Percentiles rank a stretch among this genome's conserved stretches.
Conservation (phyloP, 2,888 invertebrate genomes). For the Epirrita christyi region DNA sequence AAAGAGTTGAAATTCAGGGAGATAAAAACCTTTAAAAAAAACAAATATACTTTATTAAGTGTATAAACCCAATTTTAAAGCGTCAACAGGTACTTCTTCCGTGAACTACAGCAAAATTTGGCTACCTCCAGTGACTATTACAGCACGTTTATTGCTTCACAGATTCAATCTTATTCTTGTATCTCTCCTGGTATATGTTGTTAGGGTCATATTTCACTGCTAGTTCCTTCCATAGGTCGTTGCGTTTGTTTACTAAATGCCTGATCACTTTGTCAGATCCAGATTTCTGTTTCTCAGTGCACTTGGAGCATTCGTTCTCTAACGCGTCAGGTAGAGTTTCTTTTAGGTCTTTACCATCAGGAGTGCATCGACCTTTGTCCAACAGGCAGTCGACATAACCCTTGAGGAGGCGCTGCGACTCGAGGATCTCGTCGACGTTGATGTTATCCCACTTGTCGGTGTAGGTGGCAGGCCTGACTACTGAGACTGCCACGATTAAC, state of each 20-base stretch:
- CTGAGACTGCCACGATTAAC: conserved; percentile 64
- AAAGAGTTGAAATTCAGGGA: no score
- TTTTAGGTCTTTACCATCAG: conserved; percentile 86
- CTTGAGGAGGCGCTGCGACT: conserved; percentile 86
- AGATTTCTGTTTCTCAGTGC: conserved; percentile 85
- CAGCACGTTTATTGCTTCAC: conserved; percentile 43
- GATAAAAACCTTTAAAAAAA: not conserved
- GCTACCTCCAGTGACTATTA: not conserved
- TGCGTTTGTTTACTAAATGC: conserved; percentile 88
- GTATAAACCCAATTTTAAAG: not conserved
- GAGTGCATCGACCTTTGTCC: conserved; percentile 87
- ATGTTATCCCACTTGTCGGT: conserved; percentile 89
- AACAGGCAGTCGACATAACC: conserved; percentile 89
- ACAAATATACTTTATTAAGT: conserved; percentile 14
- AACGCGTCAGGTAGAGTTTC: conserved; percentile 89
- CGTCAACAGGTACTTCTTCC: not conserved
- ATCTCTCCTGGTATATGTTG: conserved; percentile 87
- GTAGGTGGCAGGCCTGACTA: conserved; percentile 77
- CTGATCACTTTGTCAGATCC: conserved; percentile 87
- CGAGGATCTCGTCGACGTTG: conserved; percentile 87
- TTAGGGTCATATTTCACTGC: conserved; percentile 89
- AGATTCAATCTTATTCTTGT: conserved; percentile 78
- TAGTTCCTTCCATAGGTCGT: conserved; percentile 87
- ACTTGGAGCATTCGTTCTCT: conserved; percentile 88
- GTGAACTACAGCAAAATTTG: conserved; percentile 1